phyloP scores from a whole-genome alignment of 2,888 invertebrate genomes.

The Drosophila aldrichi region DNA sequence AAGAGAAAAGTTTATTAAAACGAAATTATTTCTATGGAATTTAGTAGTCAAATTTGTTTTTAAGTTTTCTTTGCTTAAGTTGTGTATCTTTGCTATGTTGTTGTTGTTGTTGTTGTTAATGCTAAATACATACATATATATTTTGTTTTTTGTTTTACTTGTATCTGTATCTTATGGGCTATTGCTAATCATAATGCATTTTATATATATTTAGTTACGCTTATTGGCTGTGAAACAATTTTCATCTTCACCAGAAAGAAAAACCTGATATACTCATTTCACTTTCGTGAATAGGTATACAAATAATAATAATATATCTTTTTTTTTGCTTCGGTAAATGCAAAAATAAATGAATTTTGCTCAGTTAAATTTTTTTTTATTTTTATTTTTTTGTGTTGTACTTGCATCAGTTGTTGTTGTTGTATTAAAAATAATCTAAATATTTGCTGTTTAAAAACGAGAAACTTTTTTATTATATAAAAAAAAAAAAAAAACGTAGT shows the following conservation, averaged over 20 bases:
- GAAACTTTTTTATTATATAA: slow-evolving; percentile 56
- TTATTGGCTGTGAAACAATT: slow-evolving; percentile 72
- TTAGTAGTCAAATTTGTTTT: slow-evolving; percentile 32
- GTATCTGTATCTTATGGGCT: slow-evolving; percentile 76
- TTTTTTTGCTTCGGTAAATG: slow-evolving; percentile 45
- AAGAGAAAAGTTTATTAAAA: slow-evolving; percentile 12
- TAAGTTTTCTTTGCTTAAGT: slow-evolving; percentile 56
- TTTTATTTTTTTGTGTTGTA: slow-evolving; percentile 65
- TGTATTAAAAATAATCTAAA: slow-evolving; percentile 60
- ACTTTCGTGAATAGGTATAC: too few relatives aligned
- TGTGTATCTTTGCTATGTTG: slow-evolving; percentile 55
- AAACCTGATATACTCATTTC: too few relatives aligned
- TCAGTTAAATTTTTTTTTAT: slow-evolving; percentile 48
- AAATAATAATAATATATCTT: background rate
- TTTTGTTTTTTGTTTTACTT: slow-evolving; percentile 3
- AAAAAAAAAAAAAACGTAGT: slow-evolving; percentile 29
- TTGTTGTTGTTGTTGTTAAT: slow-evolving; percentile 41
- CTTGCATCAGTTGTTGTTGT: slow-evolving; percentile 75
- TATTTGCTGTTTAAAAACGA: slow-evolving; percentile 65
- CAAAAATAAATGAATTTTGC: slow-evolving; percentile 57
- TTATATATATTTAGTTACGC: slow-evolving; percentile 56
- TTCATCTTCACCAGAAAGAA: slow-evolving; percentile 40
- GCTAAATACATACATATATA: slow-evolving; percentile 53
- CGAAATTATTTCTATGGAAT: slow-evolving; percentile 54
- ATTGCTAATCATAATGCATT: slow-evolving; percentile 76